Evolutionary conservation across 2,888 invertebrate species (phyloP), one percentile per base, ranked within the genome.

Genomic region (Leptinotarsa haldemani): DNA sequence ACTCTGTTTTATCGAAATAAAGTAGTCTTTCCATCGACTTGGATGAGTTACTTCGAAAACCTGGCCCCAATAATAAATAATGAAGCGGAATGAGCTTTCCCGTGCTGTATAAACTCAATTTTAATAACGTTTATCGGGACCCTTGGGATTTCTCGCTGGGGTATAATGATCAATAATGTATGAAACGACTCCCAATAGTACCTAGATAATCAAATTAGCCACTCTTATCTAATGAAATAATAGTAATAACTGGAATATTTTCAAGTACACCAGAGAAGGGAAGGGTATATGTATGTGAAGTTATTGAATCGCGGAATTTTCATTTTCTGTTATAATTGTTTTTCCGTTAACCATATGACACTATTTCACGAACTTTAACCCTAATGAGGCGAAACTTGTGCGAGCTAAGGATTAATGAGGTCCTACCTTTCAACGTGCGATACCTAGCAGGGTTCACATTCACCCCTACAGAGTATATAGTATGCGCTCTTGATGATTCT

Each of bases 181-280:
- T 50, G 3, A 66, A 48, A 66, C 66, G 20, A 52, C 50, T 50
- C 66, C 66, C 66, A 66, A 50, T 50, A 50, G 66, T 52, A 66
- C 50, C 15, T 16, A 66, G 66, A 66, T 66, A 66, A 66, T 66
- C 66, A 66, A 66, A 66, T 66, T 66, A 66, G 48, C 25, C 50
- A 7, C 66, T 66, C 50, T 66, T 25, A 66, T 66, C 66, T 66
- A 66, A 66, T 66, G 66, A 66, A 66, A 52, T 50, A 66, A 66
- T 66, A 30, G 66, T 22, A 50, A 48, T 50, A 66, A 30, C 66
- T 20, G 30, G 66, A 15, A 50, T 52, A 25, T 52, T 15, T 50
- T n/a, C 50, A 50, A 22, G 25, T 48, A 48, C 16, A 15, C 47
- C 16, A n/a, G 9, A 20, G 25, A 58, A 7, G n/a, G 52, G 4